These are phyloP conservation scores for Odontesthes bonariensis DNA, from an alignment of 2,113 vertebrate genomes.

Conservation along the genomic window DNA sequence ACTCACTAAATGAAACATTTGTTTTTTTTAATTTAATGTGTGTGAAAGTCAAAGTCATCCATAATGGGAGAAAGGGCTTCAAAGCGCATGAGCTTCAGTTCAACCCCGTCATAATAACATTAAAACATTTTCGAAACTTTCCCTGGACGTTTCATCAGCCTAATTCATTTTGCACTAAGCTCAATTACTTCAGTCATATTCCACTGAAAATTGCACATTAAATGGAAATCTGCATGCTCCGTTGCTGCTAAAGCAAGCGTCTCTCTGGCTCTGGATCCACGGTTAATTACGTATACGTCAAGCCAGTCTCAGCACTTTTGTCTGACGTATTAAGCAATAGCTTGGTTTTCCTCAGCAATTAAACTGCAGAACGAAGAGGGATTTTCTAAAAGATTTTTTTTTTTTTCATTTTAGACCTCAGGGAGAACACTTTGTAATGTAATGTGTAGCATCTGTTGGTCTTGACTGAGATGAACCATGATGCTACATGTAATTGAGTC, in stretches of 20 bases:
- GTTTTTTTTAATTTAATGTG: background rate
- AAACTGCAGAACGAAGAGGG: constrained; percentile 27
- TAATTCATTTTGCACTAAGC: constrained; percentile 61
- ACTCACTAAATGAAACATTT: constrained; percentile 1
- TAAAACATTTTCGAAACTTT: constrained; percentile 55
- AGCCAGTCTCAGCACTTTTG: constrained; percentile 55
- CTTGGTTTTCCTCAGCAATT: constrained; percentile 57
- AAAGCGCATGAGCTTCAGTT: constrained; percentile 26
- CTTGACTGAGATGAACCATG: constrained; percentile 47
- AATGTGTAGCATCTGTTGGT: constrained; percentile 50
- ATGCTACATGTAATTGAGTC: constrained; percentile 48
- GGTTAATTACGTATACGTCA: constrained; percentile 57
- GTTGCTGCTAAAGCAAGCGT: constrained; percentile 37
- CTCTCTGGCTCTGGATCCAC: constrained; percentile 30
- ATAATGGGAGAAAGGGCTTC: constrained; percentile 13
- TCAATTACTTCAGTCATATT: constrained; percentile 64
- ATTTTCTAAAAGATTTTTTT: constrained; percentile 53
- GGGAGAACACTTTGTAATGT: constrained; percentile 56
- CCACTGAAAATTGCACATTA: constrained; percentile 58
- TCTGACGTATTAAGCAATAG: constrained; percentile 58
- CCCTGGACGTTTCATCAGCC: constrained; percentile 50
- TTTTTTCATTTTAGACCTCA: constrained; percentile 39
- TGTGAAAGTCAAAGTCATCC: background rate
- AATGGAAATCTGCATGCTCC: constrained; percentile 53
- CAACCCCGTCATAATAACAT: constrained; percentile 53